Evolutionary conservation across 2,797 vertebrate genomes (phyloP), one percentile per base, ranked within the genome.

Genomic region (Ctenopoma kingsleyae): DNA sequence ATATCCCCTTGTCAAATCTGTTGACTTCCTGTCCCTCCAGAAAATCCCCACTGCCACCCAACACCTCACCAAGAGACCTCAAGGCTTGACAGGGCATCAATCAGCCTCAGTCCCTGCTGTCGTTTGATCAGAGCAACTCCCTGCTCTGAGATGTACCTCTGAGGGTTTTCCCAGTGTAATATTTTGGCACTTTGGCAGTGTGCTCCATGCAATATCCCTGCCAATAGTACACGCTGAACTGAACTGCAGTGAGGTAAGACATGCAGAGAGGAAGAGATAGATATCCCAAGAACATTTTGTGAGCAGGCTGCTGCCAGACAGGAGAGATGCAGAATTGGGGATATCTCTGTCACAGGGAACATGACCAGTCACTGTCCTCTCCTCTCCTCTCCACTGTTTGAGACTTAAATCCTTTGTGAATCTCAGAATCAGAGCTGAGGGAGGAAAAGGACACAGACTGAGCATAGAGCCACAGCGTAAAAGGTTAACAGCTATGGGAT

Each of bases 151-250:
- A 12, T 43, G 41, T 20, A 69, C 53, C 60, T 27, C 65, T 4
- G 63, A 81, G 61, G 59, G 64, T 25, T 80, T 59, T 57, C 52
- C 46, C 19, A 0, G 7, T 52, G 51, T 54, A 73, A 78, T 53
- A 71, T 74, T 82, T 68, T 79, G 76, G 84, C 76, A 82, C 56
- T 78, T 76, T 47, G 52, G 71, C 80, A 38, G 78, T 77, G 63
- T 52, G 57, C 58, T 83, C 80, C 73, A 76, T 80, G 67, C 77
- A 49, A 62, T 69, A 69, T 71, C 75, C 53, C 61, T 64, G 66
- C 67, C 62, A 74, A 53, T 67, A 48, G 55, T 49, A 65, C 58
- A 69, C 0, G 30, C 16, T 38, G 67, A 61, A 66, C 22, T 75
- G 67, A 83, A 44, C 40, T 47, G 40, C 68, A 56, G 70, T 76